Conservation (phyloP, 2,888 invertebrate species). For the Heliconius cydno region DNA sequence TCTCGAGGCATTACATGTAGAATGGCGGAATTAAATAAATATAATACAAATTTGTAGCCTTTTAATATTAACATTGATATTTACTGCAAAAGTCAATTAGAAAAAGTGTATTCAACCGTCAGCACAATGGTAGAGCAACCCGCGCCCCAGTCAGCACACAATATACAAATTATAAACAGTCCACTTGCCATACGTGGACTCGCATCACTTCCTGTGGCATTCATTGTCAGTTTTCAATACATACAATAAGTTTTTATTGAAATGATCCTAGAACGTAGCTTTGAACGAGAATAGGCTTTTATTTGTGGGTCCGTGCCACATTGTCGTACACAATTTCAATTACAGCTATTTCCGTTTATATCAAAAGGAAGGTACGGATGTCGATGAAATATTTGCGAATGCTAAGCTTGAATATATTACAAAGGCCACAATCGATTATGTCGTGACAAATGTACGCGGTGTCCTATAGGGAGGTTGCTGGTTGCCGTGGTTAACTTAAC, state of each 20-base stretch:
- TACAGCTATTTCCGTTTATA: constrained; percentile 75
- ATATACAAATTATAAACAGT: constrained; percentile 83
- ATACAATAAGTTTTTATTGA: constrained; percentile 82
- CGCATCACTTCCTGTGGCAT: constrained; percentile 79
- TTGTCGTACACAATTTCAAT: constrained; percentile 74
- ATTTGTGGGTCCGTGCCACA: constrained; percentile 74
- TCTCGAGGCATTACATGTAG: neutral
- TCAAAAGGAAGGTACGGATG: constrained; percentile 68
- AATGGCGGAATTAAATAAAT: neutral
- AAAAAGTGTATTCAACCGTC: constrained; percentile 64
- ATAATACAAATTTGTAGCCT: neutral
- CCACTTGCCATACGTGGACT: constrained; percentile 78
- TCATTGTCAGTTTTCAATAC: constrained; percentile 80
- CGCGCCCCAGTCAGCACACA: constrained; percentile 75
- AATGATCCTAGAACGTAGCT: constrained; percentile 76
- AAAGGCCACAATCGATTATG: constrained; percentile 52
- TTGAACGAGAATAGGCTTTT: constrained; percentile 72
- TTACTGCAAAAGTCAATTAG: constrained; percentile 75
- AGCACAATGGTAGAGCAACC: constrained; percentile 65
- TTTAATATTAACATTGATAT: constrained; percentile 47
- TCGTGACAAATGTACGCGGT: constrained; percentile 67
- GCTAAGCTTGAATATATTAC: constrained; percentile 55
- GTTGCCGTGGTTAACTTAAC: constrained; percentile 55
- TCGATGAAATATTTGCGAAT: constrained; percentile 64
- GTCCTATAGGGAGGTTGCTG: constrained; percentile 42